Evolutionary conservation across 2,797 vertebrate genomes (phyloP).

Genomic region (Molossus alvarezi): DNA sequence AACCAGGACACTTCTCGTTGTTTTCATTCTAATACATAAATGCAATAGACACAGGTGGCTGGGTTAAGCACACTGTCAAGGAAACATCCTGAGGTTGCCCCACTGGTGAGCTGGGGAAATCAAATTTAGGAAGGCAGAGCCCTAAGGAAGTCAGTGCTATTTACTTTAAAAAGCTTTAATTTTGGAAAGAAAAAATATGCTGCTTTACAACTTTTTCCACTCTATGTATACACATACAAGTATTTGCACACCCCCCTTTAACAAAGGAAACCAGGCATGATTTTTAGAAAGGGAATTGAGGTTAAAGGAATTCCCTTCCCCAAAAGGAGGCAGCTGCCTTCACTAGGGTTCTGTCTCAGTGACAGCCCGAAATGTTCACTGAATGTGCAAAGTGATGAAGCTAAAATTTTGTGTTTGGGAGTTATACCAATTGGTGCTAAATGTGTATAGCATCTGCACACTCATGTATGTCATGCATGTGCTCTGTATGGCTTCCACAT

Average conservation of each 20-base stretch:
- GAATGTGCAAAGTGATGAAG: conserved; percentile 82
- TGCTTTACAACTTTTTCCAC: conserved; percentile 67
- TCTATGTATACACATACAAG: conserved; percentile 12
- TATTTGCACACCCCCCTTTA: conserved; percentile 44
- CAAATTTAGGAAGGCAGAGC: conserved; percentile 72
- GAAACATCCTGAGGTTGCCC: conserved; percentile 18
- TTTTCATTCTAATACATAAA: neutral
- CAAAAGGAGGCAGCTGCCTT: conserved; percentile 80
- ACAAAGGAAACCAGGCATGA: conserved; percentile 68
- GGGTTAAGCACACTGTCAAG: conserved; percentile 1
- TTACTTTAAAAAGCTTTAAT: conserved; percentile 66
- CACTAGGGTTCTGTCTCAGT: conserved; percentile 68
- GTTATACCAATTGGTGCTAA: conserved; percentile 81
- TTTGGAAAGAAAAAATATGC: conserved; percentile 70
- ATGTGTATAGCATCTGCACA: conserved; percentile 67
- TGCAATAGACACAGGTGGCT: conserved; percentile 78
- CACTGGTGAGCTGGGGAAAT: neutral
- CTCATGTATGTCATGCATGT: conserved; percentile 65
- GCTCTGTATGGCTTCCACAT: conserved; percentile 66
- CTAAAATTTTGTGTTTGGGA: conserved; percentile 79
- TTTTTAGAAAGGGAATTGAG: conserved; percentile 72
- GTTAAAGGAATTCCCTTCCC: conserved; percentile 82
- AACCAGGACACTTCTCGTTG: neutral
- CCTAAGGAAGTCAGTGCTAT: conserved; percentile 58
- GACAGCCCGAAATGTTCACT: conserved; percentile 77